Percentiles rank a stretch among this genome's conserved stretches.
Evolutionary conservation across 2,888 invertebrate species (phyloP).

Genomic region (Acanthococcus lagerstroemiae): DNA sequence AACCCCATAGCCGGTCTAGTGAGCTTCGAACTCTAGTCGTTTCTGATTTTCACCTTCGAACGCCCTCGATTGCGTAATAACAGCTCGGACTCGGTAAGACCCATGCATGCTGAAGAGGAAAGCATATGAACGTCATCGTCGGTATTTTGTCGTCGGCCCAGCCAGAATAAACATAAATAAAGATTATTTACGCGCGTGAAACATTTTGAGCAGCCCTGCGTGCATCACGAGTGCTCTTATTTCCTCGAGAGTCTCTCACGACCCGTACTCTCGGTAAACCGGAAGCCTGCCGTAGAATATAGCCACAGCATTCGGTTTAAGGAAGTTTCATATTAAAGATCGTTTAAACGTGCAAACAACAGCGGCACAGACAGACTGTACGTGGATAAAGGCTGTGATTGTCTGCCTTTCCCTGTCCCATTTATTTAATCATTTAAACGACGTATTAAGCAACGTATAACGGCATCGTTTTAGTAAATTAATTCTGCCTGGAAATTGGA

Average conservation of each 20-base stretch:
- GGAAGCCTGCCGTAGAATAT: conserved; percentile 26
- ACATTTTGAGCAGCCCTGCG: conserved; percentile 19
- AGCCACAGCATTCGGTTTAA: conserved; percentile 24
- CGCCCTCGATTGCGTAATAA: too few relatives aligned
- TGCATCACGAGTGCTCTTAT: conserved; percentile 25
- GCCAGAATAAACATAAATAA: background rate
- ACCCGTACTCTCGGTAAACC: conserved; percentile 29
- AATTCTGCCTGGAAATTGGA: conserved; percentile 10
- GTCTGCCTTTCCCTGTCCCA: conserved; percentile 25
- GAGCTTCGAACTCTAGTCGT: too few relatives aligned
- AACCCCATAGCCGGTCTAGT: too few relatives aligned
- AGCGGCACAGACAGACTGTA: conserved; percentile 20
- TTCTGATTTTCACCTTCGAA: too few relatives aligned
- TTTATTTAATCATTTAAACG: conserved; percentile 25
- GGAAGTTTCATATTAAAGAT: conserved; percentile 30
- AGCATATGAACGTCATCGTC: too few relatives aligned
- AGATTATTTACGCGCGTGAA: background rate
- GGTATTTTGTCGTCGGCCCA: too few relatives aligned
- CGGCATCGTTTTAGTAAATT: conserved; percentile 8
- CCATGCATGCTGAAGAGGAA: too few relatives aligned
- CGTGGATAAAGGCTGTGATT: conserved; percentile 23
- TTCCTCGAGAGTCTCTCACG: conserved; percentile 30
- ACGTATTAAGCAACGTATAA: conserved; percentile 23
- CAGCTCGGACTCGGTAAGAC: too few relatives aligned
- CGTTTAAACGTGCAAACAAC: conserved; percentile 30